Evolutionary conservation across 2,113 vertebrate genomes (phyloP).

Genomic region (Eudyptes chrysolophus): DNA sequence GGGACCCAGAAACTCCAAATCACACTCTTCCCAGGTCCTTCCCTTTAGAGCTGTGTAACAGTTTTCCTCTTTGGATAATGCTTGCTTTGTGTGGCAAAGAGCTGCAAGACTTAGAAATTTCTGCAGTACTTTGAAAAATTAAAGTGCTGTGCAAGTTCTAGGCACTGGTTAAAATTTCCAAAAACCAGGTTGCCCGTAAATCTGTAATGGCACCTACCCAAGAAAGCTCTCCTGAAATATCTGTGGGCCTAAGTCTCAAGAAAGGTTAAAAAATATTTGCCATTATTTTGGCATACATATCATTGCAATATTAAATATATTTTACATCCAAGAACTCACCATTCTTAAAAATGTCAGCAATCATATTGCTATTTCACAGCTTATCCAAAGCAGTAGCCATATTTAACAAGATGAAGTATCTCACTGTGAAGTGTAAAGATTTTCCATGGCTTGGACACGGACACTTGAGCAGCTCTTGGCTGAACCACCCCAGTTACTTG

Average conservation of each 20-base stretch:
- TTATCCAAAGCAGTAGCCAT: background rate
- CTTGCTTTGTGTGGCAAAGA: background rate
- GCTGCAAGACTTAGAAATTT: background rate
- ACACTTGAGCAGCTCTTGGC: background rate
- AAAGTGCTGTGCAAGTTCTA: background rate
- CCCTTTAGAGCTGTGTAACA: background rate
- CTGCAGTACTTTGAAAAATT: background rate
- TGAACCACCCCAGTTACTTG: background rate
- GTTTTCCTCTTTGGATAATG: background rate
- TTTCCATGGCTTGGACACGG: background rate
- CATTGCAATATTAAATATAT: background rate
- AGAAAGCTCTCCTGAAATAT: background rate
- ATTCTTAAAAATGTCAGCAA: background rate
- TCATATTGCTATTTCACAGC: background rate
- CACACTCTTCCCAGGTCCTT: background rate
- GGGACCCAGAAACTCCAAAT: background rate
- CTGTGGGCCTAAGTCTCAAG: background rate
- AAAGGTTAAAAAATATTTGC: background rate
- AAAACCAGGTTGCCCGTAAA: background rate
- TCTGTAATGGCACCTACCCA: background rate
- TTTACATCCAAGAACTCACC: background rate
- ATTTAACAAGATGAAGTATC: background rate
- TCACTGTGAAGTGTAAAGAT: background rate
- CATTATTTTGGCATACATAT: background rate
- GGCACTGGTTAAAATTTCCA: background rate